phyloP scores from a whole-genome alignment of 2,113 vertebrate genomes.

The Psilopogon haemacephalus region DNA sequence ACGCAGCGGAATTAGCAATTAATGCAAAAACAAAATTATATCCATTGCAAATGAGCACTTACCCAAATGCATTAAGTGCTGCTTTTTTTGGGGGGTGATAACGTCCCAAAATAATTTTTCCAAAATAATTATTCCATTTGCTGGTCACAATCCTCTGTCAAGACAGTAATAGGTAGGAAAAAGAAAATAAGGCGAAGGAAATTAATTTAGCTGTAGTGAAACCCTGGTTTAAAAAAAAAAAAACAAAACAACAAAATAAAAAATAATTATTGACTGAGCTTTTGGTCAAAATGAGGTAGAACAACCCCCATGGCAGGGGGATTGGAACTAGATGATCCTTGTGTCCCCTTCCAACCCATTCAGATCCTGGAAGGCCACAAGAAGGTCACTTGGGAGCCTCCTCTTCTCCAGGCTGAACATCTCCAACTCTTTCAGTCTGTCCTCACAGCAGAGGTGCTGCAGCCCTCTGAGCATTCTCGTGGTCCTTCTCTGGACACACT shows the following conservation, averaged over 20 bases:
- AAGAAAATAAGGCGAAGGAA: not conserved
- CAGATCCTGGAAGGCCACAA: too few relatives aligned
- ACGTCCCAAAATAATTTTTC: not conserved
- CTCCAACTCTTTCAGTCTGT: too few relatives aligned
- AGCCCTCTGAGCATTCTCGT: too few relatives aligned
- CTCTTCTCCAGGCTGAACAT: too few relatives aligned
- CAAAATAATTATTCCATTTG: slow-evolving; percentile 15
- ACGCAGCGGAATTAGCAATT: slow-evolving; percentile 2
- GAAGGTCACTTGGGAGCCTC: too few relatives aligned
- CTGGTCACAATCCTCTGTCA: not conserved
- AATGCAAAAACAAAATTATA: not conserved
- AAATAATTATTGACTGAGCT: not conserved
- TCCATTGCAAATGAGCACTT: slow-evolving; percentile 4
- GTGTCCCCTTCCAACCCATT: too few relatives aligned
- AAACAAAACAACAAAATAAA: too few relatives aligned
- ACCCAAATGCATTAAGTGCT: not conserved
- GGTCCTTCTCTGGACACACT: too few relatives aligned
- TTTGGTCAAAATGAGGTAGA: slow-evolving; percentile 14
- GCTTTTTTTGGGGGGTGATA: not conserved
- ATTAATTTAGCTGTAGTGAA: slow-evolving; percentile 8
- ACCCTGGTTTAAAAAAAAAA: too few relatives aligned
- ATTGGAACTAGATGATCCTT: too few relatives aligned
- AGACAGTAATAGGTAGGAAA: not conserved
- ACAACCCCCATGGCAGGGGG: too few relatives aligned
- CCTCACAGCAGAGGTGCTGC: too few relatives aligned